These are phyloP conservation scores for Phrynosoma blainvillii DNA, from an alignment of 2,113 vertebrate species.

Conservation along the genomic window DNA sequence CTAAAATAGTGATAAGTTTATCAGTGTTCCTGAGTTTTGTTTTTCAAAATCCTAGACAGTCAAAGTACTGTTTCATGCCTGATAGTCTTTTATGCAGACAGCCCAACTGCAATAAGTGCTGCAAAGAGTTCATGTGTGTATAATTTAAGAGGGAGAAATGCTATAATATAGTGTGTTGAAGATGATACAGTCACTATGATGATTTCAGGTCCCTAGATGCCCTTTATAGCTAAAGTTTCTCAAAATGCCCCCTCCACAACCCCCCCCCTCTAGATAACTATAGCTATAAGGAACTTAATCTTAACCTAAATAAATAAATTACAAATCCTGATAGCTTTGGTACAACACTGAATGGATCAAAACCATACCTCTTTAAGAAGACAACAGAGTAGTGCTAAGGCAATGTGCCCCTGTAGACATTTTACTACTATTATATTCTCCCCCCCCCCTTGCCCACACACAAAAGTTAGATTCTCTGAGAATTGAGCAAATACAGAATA, in stretches of 20 bases:
- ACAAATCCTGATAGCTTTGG: conserved; percentile 17
- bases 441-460: too few species aligned
- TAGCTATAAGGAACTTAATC: too few species aligned
- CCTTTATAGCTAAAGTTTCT: conserved; percentile 12
- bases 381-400: neutral
- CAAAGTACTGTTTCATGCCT: conserved; percentile 2
- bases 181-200: neutral
- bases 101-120: conserved; percentile 19
- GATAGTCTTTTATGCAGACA: conserved; percentile 13
- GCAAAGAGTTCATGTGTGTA: neutral
- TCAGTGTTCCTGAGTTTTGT: neutral
- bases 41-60: neutral
- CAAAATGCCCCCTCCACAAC: neutral
- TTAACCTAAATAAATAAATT: too few species aligned
- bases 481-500: neutral
- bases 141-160: conserved; percentile 20
- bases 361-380: neutral
- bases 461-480: neutral
- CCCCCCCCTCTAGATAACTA: too few species aligned
- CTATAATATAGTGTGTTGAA: neutral
- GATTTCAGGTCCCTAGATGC: neutral
- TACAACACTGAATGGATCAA: neutral
- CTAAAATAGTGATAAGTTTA: neutral
- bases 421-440: neutral
- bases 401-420: neutral